phyloP scores from a whole-genome alignment of 2,113 vertebrate species.

The Phrynocephalus versicolor region DNA sequence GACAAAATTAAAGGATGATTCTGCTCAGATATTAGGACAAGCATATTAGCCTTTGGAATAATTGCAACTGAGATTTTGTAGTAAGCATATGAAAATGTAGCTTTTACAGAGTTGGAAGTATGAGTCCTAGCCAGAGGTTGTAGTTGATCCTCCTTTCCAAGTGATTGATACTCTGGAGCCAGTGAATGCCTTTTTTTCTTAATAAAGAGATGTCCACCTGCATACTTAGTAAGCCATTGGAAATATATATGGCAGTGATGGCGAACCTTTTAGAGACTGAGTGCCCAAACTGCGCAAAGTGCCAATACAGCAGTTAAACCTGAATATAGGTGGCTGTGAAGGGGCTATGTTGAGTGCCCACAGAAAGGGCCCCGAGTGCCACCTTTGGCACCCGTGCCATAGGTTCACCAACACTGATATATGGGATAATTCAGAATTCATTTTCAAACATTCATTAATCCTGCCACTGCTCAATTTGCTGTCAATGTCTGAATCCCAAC shows the following conservation, averaged over 20 bases:
- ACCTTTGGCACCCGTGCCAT: too few relatives aligned
- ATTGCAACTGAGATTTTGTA: constrained; percentile 28
- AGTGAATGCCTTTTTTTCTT: constrained; percentile 39
- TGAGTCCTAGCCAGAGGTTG: constrained; percentile 13
- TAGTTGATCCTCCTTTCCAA: constrained; percentile 7
- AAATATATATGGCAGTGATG: too few relatives aligned
- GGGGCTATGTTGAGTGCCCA: too few relatives aligned
- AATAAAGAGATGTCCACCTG: constrained; percentile 25
- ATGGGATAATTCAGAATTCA: constrained; percentile 22
- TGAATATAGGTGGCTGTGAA: too few relatives aligned
- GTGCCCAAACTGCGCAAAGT: too few relatives aligned
- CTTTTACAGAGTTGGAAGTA: neutral
- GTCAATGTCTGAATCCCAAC: neutral
- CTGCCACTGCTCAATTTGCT: neutral
- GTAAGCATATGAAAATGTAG: constrained; percentile 11
- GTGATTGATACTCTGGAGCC: neutral
- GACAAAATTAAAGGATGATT: neutral
- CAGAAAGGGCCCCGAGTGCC: too few relatives aligned
- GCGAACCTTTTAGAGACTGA: too few relatives aligned
- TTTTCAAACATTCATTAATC: accelerated
- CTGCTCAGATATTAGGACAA: constrained; percentile 11
- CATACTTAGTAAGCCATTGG: neutral
- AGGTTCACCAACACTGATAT: too few relatives aligned
- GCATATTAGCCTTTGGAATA: constrained; percentile 40
- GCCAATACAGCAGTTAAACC: too few relatives aligned